Evolutionary conservation across 2,113 vertebrate species (phyloP).

Genomic region (Clarias magur): DNA sequence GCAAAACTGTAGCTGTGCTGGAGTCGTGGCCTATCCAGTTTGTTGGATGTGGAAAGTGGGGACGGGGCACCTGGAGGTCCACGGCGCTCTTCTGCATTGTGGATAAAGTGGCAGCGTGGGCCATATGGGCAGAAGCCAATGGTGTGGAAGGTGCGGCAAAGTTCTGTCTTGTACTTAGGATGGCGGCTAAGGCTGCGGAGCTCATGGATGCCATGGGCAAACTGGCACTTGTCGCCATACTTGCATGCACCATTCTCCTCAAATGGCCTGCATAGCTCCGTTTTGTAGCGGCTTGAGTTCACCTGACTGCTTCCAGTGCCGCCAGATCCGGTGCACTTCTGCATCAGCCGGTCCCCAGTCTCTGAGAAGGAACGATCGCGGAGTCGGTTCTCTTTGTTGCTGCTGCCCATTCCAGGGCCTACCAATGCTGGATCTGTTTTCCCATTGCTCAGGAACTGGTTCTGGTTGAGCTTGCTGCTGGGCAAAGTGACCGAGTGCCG

Average conservation of each 20-base stretch:
- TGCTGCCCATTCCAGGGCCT: constrained; percentile 76
- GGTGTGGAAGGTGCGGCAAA: constrained; percentile 99
- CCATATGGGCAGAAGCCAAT: constrained; percentile 97
- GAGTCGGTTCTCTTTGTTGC: constrained; percentile 90
- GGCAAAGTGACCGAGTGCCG: constrained; percentile 90
- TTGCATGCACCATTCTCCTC: constrained; percentile 98
- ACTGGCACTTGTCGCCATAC: constrained; percentile 98
- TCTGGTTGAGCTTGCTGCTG: constrained; percentile 90
- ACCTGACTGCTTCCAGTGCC: constrained; percentile 81
- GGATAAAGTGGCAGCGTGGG: constrained; percentile 98
- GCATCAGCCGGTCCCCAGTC: constrained; percentile 89
- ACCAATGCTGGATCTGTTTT: constrained; percentile 78
- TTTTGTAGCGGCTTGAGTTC: constrained; percentile 99
- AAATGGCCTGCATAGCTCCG: constrained; percentile 95
- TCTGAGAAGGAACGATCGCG: constrained; percentile 95
- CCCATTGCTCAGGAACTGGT: constrained; percentile 89
- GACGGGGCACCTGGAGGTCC: constrained; percentile 78
- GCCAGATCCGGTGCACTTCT: constrained; percentile 76
- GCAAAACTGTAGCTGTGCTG: constrained; percentile 99
- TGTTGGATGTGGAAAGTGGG: constrained; percentile 75
- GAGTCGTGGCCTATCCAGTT: constrained; percentile 89
- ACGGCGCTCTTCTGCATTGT: constrained; percentile 94
- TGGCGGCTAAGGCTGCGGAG: constrained; percentile 95
- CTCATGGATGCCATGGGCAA: constrained; percentile 95
- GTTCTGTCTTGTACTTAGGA: constrained; percentile 99